phyloP scores from a whole-genome alignment of 2,797 vertebrate species.

The Pangasius djambal region DNA sequence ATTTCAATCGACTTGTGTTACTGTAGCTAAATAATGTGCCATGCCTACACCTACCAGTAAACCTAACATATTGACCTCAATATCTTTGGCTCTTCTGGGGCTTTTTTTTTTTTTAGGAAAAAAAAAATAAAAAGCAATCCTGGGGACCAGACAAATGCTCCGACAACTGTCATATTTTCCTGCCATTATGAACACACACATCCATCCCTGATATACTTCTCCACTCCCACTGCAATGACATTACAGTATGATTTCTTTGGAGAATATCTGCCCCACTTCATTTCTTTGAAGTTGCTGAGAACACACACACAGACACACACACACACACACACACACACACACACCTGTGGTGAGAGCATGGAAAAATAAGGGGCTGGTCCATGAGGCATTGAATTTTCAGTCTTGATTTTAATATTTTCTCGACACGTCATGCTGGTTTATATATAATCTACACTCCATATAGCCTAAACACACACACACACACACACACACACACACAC shows the following conservation, averaged over 20 bases:
- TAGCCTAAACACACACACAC: too few relatives aligned
- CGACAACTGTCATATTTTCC: background rate
- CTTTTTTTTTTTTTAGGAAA: background rate
- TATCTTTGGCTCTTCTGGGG: background rate
- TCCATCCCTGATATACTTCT: background rate
- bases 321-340: slow-evolving; percentile 26
- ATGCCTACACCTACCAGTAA: background rate
- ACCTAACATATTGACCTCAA: background rate
- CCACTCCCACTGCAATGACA: slow-evolving; percentile 1
- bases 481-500: slow-evolving; percentile 8
- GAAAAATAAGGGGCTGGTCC: background rate
- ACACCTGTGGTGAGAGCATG: background rate
- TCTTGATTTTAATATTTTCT: slow-evolving; percentile 15
- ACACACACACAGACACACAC: slow-evolving; percentile 40
- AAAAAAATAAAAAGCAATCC: background rate
- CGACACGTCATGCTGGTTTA: background rate
- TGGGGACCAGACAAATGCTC: background rate
- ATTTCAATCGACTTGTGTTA: background rate
- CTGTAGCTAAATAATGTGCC: background rate
- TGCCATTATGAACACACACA: background rate
- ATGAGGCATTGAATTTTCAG: background rate
- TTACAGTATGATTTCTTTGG: slow-evolving; percentile 25
- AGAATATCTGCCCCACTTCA: slow-evolving; percentile 33
- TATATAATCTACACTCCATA: background rate
- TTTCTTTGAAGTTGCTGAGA: background rate